Evolutionary conservation across 2,888 invertebrate species (phyloP).

Genomic region (Ligdia adustata): DNA sequence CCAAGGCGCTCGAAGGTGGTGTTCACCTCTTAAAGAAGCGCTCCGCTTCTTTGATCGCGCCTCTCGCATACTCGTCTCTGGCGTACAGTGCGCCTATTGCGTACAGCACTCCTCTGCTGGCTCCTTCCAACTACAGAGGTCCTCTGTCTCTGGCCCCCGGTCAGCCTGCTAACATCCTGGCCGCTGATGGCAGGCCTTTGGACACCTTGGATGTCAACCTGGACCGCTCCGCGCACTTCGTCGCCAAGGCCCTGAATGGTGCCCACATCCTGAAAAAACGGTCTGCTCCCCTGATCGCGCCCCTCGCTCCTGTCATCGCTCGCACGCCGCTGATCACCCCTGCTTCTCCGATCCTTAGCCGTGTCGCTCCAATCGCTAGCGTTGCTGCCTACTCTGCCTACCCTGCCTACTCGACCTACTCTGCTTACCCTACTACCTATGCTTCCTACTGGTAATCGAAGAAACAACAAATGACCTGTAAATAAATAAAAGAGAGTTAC

Average conservation of each 20-base stretch:
- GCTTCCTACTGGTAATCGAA: slow-evolving; percentile 43
- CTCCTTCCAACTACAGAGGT: slow-evolving; percentile 36
- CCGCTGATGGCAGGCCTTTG: slow-evolving; percentile 70
- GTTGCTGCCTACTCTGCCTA: slow-evolving; percentile 28
- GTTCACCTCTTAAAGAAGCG: slow-evolving; percentile 61
- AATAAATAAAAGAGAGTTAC: slow-evolving; percentile 73
- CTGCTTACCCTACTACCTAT: slow-evolving; percentile 26
- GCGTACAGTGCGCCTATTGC: slow-evolving; percentile 44
- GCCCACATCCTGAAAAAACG: slow-evolving; percentile 63
- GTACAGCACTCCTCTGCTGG: slow-evolving; percentile 15
- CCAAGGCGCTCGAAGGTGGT: slow-evolving; percentile 40
- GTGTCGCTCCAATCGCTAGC: slow-evolving; percentile 23
- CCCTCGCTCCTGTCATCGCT: slow-evolving; percentile 25
- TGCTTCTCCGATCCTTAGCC: slow-evolving; percentile 19
- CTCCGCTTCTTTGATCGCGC: slow-evolving; percentile 44
- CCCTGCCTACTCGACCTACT: too few species aligned
- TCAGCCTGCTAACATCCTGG: slow-evolving; percentile 70
- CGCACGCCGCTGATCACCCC: slow-evolving; percentile 25
- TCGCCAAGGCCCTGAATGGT: slow-evolving; percentile 58
- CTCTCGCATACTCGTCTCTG: slow-evolving; percentile 7
- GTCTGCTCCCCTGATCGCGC: slow-evolving; percentile 44
- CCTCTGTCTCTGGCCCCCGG: slow-evolving; percentile 55
- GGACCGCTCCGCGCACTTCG: slow-evolving; percentile 66
- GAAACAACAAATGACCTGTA: slow-evolving; percentile 22
- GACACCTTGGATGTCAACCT: slow-evolving; percentile 74